Percentiles rank a stretch among this genome's conserved stretches.
Evolutionary conservation across 2,888 invertebrate genomes (phyloP).

Genomic region (Plutella xylostella): DNA sequence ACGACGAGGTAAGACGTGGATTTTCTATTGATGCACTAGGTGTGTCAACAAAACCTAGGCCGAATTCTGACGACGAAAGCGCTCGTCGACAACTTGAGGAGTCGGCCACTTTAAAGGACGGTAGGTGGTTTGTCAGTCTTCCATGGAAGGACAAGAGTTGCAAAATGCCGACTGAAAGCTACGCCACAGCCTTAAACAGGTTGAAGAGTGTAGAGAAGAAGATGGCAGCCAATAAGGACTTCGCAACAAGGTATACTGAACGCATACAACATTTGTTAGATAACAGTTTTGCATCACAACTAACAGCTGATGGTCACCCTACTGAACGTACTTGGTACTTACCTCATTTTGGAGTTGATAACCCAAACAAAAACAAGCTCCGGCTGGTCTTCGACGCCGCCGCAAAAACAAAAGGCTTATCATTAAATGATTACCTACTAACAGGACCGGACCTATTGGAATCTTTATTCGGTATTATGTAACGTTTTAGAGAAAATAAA

Average conservation of each 20-base stretch:
- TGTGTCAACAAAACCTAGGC: constrained; percentile 11
- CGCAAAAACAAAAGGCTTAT: constrained; percentile 10
- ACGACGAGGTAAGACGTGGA: constrained; percentile 11
- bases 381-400: constrained; percentile 21
- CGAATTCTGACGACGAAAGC: constrained; percentile 10
- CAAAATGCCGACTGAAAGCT: constrained; percentile 16
- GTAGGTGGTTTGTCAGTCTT: constrained; percentile 19
- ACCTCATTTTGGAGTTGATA: constrained; percentile 22
- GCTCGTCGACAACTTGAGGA: constrained; percentile 8
- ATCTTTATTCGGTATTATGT: constrained; percentile 28
- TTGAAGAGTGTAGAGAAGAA: constrained; percentile 22
- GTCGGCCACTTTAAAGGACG: constrained; percentile 13
- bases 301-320: not conserved
- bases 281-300: constrained; percentile 18
- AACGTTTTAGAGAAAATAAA: constrained; percentile 29
- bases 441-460: constrained; percentile 20
- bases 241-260: constrained; percentile 13
- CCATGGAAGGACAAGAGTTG: constrained; percentile 18
- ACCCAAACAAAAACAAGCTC: constrained; percentile 20
- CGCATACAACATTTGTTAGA: constrained; percentile 19
- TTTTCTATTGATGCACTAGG: constrained; percentile 18
- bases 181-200: constrained; percentile 14
- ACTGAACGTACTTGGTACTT: constrained; percentile 18
- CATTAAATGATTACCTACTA: constrained; percentile 20
- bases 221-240: constrained; percentile 5